A percentile compares a stretch with the other conserved stretches of the same genome.
phyloP scores from a whole-genome alignment of 35 echinoderm and acorn worm genomes.

The Nesometra sesokonis region DNA sequence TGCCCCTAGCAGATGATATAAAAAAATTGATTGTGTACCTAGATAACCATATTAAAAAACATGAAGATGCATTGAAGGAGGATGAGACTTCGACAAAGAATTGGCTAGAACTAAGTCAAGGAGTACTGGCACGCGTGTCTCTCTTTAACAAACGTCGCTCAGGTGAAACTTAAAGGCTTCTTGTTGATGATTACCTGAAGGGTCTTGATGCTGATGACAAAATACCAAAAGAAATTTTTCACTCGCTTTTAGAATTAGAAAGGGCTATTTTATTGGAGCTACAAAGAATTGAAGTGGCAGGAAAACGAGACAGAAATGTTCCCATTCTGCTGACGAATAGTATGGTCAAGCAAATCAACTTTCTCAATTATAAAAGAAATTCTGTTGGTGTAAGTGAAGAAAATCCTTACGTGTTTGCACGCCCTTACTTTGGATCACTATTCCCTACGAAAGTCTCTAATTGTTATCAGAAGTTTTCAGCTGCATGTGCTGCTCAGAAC shows the following conservation, averaged over 20 bases:
- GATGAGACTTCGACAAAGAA: not conserved
- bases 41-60: not conserved
- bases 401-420: constrained; percentile 38
- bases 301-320: constrained; percentile 17
- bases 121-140: not conserved
- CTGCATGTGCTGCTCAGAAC: constrained; percentile 23
- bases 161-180: not conserved
- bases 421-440: constrained; percentile 28
- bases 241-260: constrained; percentile 6
- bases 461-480: constrained; percentile 12
- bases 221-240: constrained; percentile 2
- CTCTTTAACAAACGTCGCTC: not conserved
- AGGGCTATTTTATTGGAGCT: not conserved
- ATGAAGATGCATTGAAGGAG: not conserved
- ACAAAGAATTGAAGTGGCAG: not conserved
- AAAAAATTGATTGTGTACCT: not conserved
- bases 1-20: not conserved
- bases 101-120: not conserved
- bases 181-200: not conserved
- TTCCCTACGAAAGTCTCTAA: constrained; percentile 1
- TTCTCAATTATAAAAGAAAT: constrained; percentile 4
- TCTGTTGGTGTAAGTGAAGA: constrained; percentile 30
- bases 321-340: constrained; percentile 23
- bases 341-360: not conserved
- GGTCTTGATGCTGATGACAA: not conserved